Base-by-base conservation (phyloP, 2,113 vertebrate genomes). In the Eudyptes chrysolophus region DNA sequence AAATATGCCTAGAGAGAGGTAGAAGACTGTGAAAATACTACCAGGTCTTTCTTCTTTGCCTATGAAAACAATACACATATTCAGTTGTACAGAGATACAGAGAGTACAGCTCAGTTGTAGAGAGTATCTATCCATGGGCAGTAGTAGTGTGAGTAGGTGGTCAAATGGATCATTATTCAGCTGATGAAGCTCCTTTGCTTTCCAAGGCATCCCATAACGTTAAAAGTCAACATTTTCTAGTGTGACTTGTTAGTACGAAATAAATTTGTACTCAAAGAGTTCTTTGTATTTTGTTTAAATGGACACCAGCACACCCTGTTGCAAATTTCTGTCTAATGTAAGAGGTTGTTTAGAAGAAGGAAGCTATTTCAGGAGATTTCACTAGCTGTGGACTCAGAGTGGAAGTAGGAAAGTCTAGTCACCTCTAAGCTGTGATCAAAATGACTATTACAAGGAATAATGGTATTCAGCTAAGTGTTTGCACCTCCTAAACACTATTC, bases 1-100 rank as follows among this genome's bases (percentile, higher is more conserved):
- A 99, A 97, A 94, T 99, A 99, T 66, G 66, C 96, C 99, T 99
- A 98, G 85, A 92, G 82, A 91, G 42, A 95, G 32, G 49, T 61
- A 89, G 92, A 88, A 97, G 49, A 95, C 7, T 71, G 6, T 93
- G 54, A 84, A 94, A 95, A 66, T 62, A 82, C 40, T 92, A 90
- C 40, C 36, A 22, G 22, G 36, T 88, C 16, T 82, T 49, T 90
- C 14, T 94, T 52, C 22, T 76, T 89, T 64, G 51, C 21, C 36
- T 86, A 11, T 38, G 49, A 55, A 87, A 90, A 72, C 15, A 76
- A 69, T 36, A 27, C 4, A 36, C 11, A 13, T 52, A 46, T 27
- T 92, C 48, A 64, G 19, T 57, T 84, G 17, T 34, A 34, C 42
- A 70, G 52, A 26, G 38, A 36, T 46, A 61, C 36, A 71, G 16